Percentiles rank a stretch among this genome's conserved stretches.
Evolutionary conservation across 2,888 invertebrate species (phyloP).

Genomic region (Dichetophora obliterata): DNA sequence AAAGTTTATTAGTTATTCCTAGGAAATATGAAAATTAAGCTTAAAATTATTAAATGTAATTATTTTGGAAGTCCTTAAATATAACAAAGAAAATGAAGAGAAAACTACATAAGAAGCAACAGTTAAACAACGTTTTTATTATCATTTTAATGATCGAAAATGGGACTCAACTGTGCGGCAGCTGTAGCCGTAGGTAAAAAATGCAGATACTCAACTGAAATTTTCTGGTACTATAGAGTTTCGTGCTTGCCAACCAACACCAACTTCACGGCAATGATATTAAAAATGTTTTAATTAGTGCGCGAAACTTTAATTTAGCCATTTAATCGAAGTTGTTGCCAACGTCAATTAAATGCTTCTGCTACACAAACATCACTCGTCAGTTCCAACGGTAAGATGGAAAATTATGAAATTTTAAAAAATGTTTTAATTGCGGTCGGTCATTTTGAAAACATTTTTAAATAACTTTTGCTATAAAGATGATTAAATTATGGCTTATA

Average conservation of each 20-base stretch:
- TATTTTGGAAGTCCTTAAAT: no score
- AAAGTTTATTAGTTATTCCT: no score
- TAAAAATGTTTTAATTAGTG: conserved; percentile 23
- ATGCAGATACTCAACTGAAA: background rate
- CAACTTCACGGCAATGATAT: conserved; percentile 8
- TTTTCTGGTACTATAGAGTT: background rate
- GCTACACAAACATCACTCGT: no score
- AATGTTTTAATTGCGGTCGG: background rate
- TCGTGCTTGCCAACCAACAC: background rate
- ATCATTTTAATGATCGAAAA: no score
- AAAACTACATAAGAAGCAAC: no score
- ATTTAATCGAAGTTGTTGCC: conserved; percentile 5
- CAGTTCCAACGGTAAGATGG: background rate
- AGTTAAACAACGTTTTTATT: no score
- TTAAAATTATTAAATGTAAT: no score
- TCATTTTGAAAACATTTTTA: background rate
- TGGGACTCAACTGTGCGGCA: background rate
- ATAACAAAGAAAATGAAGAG: no score
- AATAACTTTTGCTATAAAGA: background rate
- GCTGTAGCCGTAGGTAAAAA: background rate
- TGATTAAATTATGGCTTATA: background rate
- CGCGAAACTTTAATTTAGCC: conserved; percentile 15
- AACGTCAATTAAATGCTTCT: conserved; percentile 9
- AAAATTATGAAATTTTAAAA: conserved; percentile 25
- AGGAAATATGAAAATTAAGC: no score